Evolutionary conservation across 2,113 vertebrate species (phyloP).

Genomic region (Notiomystis cincta): DNA sequence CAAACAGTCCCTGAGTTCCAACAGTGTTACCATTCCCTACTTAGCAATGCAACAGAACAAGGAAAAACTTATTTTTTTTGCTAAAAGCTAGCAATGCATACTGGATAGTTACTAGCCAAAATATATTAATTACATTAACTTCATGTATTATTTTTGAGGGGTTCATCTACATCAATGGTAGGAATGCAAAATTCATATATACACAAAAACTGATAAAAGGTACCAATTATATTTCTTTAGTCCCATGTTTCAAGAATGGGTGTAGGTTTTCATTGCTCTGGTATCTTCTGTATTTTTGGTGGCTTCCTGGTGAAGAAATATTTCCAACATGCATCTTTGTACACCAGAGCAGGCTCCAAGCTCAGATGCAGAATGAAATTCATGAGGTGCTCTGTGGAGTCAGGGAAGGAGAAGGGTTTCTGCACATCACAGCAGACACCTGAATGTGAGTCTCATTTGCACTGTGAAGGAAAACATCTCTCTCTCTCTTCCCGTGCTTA

Average conservation of each 20-base stretch:
- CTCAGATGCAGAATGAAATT: not conserved
- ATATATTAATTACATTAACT: not conserved
- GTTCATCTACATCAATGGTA: not conserved
- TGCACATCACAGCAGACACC: not conserved
- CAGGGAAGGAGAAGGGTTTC: not conserved
- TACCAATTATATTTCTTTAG: not conserved
- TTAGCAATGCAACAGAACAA: not conserved
- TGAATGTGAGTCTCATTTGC: not conserved
- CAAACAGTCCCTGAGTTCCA: not conserved
- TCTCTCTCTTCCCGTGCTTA: not conserved
- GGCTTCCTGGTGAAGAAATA: not conserved
- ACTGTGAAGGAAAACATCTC: not conserved
- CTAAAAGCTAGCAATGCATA: not conserved
- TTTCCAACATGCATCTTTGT: not conserved
- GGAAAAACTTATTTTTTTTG: not conserved
- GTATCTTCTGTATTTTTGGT: not conserved
- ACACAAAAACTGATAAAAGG: not conserved
- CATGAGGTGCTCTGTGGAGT: not conserved
- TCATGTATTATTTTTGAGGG: not conserved
- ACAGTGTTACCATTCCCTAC: rapidly evolving
- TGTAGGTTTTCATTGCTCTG: not conserved
- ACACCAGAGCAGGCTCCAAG: not conserved
- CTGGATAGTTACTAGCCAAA: not conserved
- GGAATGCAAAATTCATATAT: not conserved
- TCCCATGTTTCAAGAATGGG: not conserved